Evolutionary conservation across 2,113 vertebrate genomes (phyloP), one percentile per base, ranked within the genome.

Genomic region (Ornithorhynchus anatinus): DNA sequence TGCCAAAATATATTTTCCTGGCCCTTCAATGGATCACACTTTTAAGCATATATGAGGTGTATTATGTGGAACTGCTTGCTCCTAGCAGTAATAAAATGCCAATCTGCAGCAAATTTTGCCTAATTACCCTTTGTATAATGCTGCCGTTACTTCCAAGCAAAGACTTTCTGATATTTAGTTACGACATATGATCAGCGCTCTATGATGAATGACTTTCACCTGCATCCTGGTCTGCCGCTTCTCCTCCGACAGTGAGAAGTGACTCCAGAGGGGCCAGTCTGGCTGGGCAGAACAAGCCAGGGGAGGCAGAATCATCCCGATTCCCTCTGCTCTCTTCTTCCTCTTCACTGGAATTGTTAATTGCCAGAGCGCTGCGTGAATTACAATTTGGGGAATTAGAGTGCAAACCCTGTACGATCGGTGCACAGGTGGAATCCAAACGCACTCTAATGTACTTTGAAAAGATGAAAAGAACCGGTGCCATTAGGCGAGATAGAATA

Each of bases 291-390:
- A n/a, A n/a, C n/a, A n/a, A n/a, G n/a, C n/a, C n/a, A n/a, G n/a
- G n/a, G n/a, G n/a, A n/a, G n/a, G n/a, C 25, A 10, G 25, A 29
- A 17, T 17, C 15, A 5, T 14, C 10, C 13, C 19, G 15, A 23
- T 48, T 11, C 23, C 20, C 32, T 42, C 39, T 3, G 29, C 16
- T 19, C 31, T 32, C 56, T 65, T 67, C 42, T 35, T 69, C 48
- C 48, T 40, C 56, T 44, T 69, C 59, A 58, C 48, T 72, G 84
- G 79, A 22, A n/a, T n/a, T n/a, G 53, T 57, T 64, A 78, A 67
- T 70, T 50, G 29, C 0, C 59, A 63, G 59, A 67, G 69, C 64
- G 72, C 76, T 63, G 62, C 36, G 54, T 56, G 42, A 72, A 72
- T 75, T 62, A 75, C 75, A 79, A 7, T 50, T 69, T 17, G 25